Evolutionary conservation across 2,888 invertebrate species (phyloP), one percentile per base, ranked within the genome.

Genomic region (Shargacucullia verbasci): DNA sequence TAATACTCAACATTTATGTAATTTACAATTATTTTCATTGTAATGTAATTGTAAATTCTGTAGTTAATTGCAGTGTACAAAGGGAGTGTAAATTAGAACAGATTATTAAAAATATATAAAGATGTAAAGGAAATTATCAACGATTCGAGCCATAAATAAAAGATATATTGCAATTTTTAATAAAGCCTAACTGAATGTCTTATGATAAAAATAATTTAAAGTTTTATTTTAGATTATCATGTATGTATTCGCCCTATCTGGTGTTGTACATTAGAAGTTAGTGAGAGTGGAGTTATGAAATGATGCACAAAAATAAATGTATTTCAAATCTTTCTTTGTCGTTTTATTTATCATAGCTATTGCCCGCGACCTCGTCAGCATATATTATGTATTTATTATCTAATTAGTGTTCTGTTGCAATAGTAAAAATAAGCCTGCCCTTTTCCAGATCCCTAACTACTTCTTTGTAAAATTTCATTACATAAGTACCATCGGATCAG

Each of bases 291-390:
- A 70, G 82, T 80, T 86, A 86, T 88, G 85, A 87, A 88, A 83
- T 89, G 86, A 91, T 91, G 92, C 92, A 93, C 92, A 90, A 87
- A 74, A 89, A 90, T 92, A 92, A 89, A 93, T 91, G 90, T 92
- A 91, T 90, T 90, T 87, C 82, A 88, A 88, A 84, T 84, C 80
- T 74, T 70, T 38, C 7, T 29, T 20, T 46, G 58, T 13, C 2
- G 47, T 70, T 69, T 74, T 58, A 55, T 58, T 70, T 41, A 7
- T n/a, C n/a, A n/a, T n/a, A n/a, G n/a, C n/a, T n/a, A n/a, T n/a
- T n/a, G n/a, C n/a, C n/a, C n/a, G n/a, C n/a, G n/a, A n/a, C n/a
- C n/a, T n/a, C n/a, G n/a, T n/a, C n/a, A n/a, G n/a, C n/a, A n/a
- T n/a, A n/a, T n/a, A n/a, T n/a, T n/a, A n/a, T n/a, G n/a, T n/a